A percentile compares a stretch with the other conserved stretches of the same genome.
phyloP scores from a whole-genome alignment of 2,797 vertebrate genomes.

The Allobates femoralis region DNA sequence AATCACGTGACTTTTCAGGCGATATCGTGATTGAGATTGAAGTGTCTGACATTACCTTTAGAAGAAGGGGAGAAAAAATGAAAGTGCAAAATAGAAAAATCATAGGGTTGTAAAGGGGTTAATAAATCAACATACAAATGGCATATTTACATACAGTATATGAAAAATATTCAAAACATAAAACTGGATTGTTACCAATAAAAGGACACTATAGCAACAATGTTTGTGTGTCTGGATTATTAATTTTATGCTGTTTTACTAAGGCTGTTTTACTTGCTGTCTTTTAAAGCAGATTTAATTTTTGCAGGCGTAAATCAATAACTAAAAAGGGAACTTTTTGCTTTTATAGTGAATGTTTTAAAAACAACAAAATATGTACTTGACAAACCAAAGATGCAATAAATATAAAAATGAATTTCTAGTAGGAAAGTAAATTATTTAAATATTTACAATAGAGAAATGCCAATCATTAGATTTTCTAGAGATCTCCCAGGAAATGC shows the following conservation, averaged over 20 bases:
- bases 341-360: conserved; percentile 28
- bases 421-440: conserved; percentile 69
- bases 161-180: too few relatives aligned
- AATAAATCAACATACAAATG: too few relatives aligned
- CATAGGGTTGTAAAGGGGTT: too few relatives aligned
- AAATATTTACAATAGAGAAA: conserved; percentile 91
- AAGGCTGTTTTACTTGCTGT: conserved; percentile 21
- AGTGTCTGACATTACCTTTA: too few relatives aligned
- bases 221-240: neutral
- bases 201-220: neutral
- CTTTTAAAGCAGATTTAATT: conserved; percentile 15
- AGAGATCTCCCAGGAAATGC: conserved; percentile 79
- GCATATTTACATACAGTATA: too few relatives aligned
- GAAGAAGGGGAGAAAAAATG: too few relatives aligned
- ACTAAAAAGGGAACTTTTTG: conserved; percentile 18
- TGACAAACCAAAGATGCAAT: conserved; percentile 31
- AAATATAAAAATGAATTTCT: conserved; percentile 17
- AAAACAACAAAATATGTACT: conserved; percentile 35
- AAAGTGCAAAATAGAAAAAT: too few relatives aligned
- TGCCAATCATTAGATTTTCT: conserved; percentile 73
- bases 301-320: conserved; percentile 43
- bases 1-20: too few relatives aligned
- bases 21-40: too few relatives aligned
- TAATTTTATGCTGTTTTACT: conserved; percentile 10
- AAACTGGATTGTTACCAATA: neutral